Evolutionary conservation across 2,888 invertebrate species (phyloP).

Genomic region (Drosophila setosimentum): DNA sequence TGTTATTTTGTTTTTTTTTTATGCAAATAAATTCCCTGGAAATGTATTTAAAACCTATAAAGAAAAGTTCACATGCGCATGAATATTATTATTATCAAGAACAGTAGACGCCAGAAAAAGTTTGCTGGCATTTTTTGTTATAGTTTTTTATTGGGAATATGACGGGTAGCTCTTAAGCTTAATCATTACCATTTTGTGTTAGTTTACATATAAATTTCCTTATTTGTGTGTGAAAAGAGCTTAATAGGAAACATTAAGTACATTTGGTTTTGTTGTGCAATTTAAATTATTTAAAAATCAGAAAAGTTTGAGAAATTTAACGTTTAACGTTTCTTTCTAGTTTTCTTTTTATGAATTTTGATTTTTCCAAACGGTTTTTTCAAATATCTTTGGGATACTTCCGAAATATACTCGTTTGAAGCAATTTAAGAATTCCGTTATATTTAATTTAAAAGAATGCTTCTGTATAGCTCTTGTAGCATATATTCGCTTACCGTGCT

Average conservation of each 20-base stretch:
- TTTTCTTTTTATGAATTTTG: neutral
- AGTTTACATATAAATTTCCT: neutral
- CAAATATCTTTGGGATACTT: neutral
- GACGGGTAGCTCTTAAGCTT: neutral
- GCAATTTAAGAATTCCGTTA: neutral
- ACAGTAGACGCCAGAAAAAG: neutral
- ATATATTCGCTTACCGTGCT: neutral
- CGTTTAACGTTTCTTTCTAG: neutral
- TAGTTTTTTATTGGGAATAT: neutral
- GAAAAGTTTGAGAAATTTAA: neutral
- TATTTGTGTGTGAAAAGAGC: neutral
- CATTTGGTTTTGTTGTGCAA: neutral
- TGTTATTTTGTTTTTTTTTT: no score
- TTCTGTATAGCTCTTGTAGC: neutral
- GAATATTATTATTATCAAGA: neutral
- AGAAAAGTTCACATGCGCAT: neutral
- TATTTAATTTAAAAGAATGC: neutral
- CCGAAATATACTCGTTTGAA: neutral
- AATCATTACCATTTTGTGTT: no score
- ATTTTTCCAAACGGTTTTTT: neutral
- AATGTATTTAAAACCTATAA: neutral
- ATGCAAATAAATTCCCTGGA: neutral
- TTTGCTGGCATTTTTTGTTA: neutral
- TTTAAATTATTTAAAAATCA: neutral
- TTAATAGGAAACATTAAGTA: neutral